phyloP scores from a whole-genome alignment of 2,797 vertebrate genomes.

The Trichosurus vulpecula region DNA sequence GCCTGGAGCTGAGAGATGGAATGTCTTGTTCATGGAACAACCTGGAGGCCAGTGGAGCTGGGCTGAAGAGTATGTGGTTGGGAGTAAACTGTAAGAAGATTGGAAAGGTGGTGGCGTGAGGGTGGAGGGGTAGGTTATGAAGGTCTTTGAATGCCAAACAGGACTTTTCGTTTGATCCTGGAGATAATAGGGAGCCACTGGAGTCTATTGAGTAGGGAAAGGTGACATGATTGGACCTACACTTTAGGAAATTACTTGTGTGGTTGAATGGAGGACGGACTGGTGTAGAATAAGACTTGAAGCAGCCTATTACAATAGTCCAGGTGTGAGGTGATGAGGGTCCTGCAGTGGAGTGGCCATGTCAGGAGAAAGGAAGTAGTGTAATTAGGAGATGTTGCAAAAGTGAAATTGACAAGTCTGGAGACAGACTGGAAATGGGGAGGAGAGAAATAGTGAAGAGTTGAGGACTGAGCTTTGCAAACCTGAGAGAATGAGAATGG shows the following conservation, averaged over 20 bases:
- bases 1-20: neutral
- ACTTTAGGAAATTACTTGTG: no score
- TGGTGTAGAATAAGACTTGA: neutral
- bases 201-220: no score
- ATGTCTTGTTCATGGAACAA: neutral
- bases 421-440: neutral
- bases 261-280: no score
- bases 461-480: neutral
- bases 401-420: neutral
- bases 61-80: no score
- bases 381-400: neutral
- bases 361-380: no score
- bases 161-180: no score
- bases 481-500: neutral
- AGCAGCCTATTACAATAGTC: neutral
- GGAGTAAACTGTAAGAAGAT: no score
- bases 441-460: neutral
- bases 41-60: neutral
- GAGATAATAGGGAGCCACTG: no score
- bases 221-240: no score
- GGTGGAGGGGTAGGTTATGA: neutral
- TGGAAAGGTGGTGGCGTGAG: no score
- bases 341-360: neutral
- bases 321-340: neutral
- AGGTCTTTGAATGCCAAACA: neutral